These are phyloP conservation scores for Pseudochromis fuscus DNA, from an alignment of 2,797 vertebrate species.

Conservation along the genomic window DNA sequence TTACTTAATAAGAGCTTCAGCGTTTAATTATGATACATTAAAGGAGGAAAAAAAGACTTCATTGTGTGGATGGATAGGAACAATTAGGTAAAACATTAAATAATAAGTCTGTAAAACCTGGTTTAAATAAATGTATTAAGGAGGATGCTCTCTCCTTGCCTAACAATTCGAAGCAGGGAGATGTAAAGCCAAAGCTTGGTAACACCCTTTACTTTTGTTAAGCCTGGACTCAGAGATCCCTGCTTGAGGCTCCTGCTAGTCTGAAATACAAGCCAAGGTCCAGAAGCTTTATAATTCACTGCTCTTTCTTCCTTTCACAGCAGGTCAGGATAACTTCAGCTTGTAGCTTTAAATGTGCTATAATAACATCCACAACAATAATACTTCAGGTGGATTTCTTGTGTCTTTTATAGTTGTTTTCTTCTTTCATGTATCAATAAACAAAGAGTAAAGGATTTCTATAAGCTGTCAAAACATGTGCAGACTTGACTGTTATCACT, in stretches of 20 bases:
- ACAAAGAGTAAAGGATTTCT: neutral
- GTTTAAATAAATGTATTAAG: constrained; percentile 23
- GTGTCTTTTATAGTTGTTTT: neutral
- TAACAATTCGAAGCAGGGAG: constrained; percentile 16
- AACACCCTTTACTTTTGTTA: constrained; percentile 36
- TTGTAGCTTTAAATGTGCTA: neutral
- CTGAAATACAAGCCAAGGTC: constrained; percentile 47
- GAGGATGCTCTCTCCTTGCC: constrained; percentile 16
- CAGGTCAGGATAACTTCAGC: neutral
- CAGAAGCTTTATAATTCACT: constrained; percentile 23
- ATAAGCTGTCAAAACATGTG: neutral
- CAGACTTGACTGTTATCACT: too few relatives aligned
- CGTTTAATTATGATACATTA: constrained; percentile 12
- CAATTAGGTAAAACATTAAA: constrained; percentile 13
- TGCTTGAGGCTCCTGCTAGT: constrained; percentile 44
- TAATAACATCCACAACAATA: neutral
- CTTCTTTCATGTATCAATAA: neutral
- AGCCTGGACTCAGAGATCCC: constrained; percentile 48
- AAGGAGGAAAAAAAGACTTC: constrained; percentile 17
- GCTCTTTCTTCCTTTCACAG: constrained; percentile 8
- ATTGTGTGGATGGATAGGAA: neutral
- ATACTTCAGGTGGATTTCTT: neutral
- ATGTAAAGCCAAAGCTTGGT: constrained; percentile 36
- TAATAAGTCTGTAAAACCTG: neutral
- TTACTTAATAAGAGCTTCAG: constrained; percentile 14